Evolutionary conservation across 1,140 invertebrate genomes (phyloP).

Genomic region (Plectus sambesii): DNA sequence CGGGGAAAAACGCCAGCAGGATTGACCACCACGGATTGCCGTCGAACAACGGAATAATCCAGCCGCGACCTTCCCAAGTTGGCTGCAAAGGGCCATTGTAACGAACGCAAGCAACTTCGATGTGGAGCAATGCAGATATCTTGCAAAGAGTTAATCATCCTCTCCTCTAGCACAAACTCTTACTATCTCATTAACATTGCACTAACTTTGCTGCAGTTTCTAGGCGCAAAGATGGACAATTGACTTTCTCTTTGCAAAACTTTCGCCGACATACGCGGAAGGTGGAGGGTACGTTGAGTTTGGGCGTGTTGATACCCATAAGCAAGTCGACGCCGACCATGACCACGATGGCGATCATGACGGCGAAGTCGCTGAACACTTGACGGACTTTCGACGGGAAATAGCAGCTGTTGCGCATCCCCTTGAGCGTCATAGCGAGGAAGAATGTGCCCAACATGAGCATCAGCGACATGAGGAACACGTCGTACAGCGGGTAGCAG

Average conservation of each 20-base stretch:
- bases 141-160: too few species aligned
- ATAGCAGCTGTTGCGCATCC: neutral
- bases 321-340: conserved; percentile 72
- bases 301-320: conserved; percentile 73
- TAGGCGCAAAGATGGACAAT: too few species aligned
- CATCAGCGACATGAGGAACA: conserved; percentile 85
- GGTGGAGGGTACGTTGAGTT: conserved; percentile 62
- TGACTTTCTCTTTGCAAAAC: too few species aligned
- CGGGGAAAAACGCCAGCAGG: conserved; percentile 68
- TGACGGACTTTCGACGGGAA: conserved; percentile 59
- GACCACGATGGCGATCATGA: conserved; percentile 79
- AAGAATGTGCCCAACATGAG: conserved; percentile 68
- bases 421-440: conserved; percentile 1
- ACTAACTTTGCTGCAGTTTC: too few species aligned
- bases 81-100: conserved; percentile 51
- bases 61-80: conserved; percentile 62
- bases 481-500: conserved; percentile 69
- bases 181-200: too few species aligned
- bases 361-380: conserved; percentile 86
- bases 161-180: too few species aligned
- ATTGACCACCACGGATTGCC: conserved; percentile 65
- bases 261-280: conserved; percentile 40
- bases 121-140: too few species aligned
- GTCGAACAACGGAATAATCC: conserved; percentile 75
- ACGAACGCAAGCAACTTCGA: too few species aligned